Evolutionary conservation across 23 tunicate species (phyloP), one percentile per base, ranked within the genome.

Genomic region (Trididemnum nubilum): DNA sequence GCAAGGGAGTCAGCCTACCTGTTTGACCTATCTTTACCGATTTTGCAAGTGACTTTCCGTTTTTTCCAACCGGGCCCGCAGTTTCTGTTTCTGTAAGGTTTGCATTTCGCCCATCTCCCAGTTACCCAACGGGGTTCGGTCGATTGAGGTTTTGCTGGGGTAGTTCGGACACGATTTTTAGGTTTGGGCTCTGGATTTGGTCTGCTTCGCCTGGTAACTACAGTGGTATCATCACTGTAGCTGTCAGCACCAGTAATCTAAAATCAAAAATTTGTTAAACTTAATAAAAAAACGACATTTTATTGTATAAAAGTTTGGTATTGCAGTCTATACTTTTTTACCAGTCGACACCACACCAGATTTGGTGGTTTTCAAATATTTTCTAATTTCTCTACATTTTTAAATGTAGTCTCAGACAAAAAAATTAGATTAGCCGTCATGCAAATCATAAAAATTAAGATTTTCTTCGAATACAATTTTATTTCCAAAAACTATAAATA

Each of bases 91-190:
- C 83, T 86, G 0, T 82, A 61, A 12, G 86, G 65, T 25, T 74
- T 65, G 75, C 98, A 93, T 69, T 80, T 83, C 39, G 79, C 30
- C 98, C 92, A 93, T 36, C 98, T 44, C 2, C 98, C 98, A n/a
- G 87, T 81, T 0, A 87, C 98, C 98, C 98, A 93, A 35, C 93
- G 24, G 24, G 57, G 25, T 22, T 37, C 32, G 9, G 36, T 30
- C 2, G 39, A 12, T 61, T n/a, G 67, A 4, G 67, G 29, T 22
- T 61, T 61, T 5, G n/a, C n/a, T n/a, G n/a, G n/a, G n/a, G n/a
- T n/a, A n/a, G n/a, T n/a, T n/a, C n/a, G n/a, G n/a, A n/a, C n/a
- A n/a, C n/a, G n/a, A n/a, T n/a, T n/a, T n/a, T n/a, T n/a, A n/a
- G n/a, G n/a, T n/a, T n/a, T n/a, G n/a, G n/a, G n/a, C n/a, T 61